Conservation (phyloP, 2,888 invertebrate genomes). For the Dicyrtomina minuta region DNA sequence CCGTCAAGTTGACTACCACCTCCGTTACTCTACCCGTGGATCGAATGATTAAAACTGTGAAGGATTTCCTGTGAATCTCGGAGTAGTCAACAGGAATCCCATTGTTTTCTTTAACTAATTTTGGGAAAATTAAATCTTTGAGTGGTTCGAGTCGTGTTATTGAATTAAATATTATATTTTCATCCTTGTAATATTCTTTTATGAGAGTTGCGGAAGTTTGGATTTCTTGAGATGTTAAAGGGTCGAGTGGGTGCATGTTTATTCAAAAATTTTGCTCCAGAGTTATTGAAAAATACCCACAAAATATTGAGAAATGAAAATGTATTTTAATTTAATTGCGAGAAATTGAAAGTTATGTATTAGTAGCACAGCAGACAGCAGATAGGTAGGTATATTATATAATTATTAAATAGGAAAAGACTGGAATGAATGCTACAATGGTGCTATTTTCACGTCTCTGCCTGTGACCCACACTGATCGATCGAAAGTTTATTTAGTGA, state of each 20-base stretch:
- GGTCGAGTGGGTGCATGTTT: conserved; percentile 49
- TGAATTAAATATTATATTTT: conserved; percentile 43
- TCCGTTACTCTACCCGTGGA: conserved; percentile 37
- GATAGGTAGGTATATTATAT: no score
- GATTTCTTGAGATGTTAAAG: conserved; percentile 42
- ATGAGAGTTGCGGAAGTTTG: conserved; percentile 35
- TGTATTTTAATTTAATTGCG: no score
- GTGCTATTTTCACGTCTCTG: no score
- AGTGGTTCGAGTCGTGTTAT: conserved; percentile 43
- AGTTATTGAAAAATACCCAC: no score
- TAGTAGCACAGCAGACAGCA: no score
- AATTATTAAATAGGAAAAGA: no score
- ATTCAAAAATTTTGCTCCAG: no score
- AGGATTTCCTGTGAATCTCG: conserved; percentile 19
- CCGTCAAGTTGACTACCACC: conserved; percentile 41
- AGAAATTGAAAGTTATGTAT: no score
- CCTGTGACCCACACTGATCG: no score
- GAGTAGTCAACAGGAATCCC: background rate
- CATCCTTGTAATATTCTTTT: conserved; percentile 16
- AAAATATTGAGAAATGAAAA: no score
- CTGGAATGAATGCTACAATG: no score
- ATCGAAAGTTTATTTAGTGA: no score
- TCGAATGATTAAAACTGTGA: conserved; percentile 42
- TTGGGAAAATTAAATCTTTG: conserved; percentile 35
- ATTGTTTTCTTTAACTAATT: conserved; percentile 2